Evolutionary conservation across 2,888 invertebrate species (phyloP).

Genomic region (Limenitis camilla): DNA sequence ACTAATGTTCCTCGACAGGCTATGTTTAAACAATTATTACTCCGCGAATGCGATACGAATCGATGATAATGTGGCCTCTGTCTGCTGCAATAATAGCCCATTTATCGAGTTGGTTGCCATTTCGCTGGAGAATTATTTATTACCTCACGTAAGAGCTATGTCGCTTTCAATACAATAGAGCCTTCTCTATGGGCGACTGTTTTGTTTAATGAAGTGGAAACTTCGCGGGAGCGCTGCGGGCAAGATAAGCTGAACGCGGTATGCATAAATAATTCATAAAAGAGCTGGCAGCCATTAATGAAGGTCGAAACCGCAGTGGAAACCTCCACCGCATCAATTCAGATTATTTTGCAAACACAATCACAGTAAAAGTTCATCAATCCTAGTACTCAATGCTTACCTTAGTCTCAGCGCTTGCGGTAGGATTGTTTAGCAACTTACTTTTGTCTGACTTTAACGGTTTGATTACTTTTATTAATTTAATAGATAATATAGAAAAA

Average conservation of each 20-base stretch:
- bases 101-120: slow-evolving; percentile 65
- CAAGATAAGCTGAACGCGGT: slow-evolving; percentile 53
- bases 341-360: slow-evolving; percentile 40
- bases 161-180: slow-evolving; percentile 61
- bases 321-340: slow-evolving; percentile 31
- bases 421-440: background rate
- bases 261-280: slow-evolving; percentile 68
- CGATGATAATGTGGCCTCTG: slow-evolving; percentile 68
- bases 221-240: slow-evolving; percentile 42
- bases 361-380: slow-evolving; percentile 37
- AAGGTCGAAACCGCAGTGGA: slow-evolving; percentile 53
- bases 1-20: slow-evolving; percentile 54
- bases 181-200: slow-evolving; percentile 50
- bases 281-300: slow-evolving; percentile 58
- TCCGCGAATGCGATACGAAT: slow-evolving; percentile 64
- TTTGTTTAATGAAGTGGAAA: slow-evolving; percentile 66
- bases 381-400: background rate
- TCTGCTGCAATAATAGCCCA: slow-evolving; percentile 68
- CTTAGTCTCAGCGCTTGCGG: background rate
- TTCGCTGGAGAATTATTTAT: slow-evolving; percentile 67
- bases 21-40: slow-evolving; percentile 70
- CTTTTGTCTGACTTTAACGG: no score
- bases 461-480: no score
- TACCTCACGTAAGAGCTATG: slow-evolving; percentile 54
- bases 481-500: no score